Conservation (phyloP, 2,797 vertebrate genomes). For the Oryzias sinensis region DNA sequence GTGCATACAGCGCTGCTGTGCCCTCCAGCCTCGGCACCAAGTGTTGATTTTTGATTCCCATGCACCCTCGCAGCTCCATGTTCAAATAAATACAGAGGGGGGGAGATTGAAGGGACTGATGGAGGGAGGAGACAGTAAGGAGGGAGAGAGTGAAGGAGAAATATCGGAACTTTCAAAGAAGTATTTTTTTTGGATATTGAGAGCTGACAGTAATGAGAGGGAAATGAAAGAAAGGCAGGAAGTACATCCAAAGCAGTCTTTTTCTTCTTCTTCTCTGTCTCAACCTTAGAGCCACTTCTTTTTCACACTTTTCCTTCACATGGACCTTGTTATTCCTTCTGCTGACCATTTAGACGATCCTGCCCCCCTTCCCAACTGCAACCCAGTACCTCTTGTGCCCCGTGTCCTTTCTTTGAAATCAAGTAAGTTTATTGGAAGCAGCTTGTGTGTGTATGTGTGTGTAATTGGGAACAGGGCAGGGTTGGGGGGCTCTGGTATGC, state of each 20-base stretch:
- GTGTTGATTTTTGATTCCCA: conserved; percentile 68
- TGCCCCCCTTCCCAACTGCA: conserved; percentile 47
- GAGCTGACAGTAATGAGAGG: conserved; percentile 9
- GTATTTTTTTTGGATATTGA: conserved; percentile 19
- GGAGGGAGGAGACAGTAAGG: conserved; percentile 7
- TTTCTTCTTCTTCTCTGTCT: not conserved
- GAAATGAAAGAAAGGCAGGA: conserved; percentile 20
- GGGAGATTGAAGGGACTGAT: conserved; percentile 16
- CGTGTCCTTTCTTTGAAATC: conserved; percentile 60
- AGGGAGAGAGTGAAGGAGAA: conserved; percentile 26
- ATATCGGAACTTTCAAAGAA: conserved; percentile 21
- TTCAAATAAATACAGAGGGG: conserved; percentile 69
- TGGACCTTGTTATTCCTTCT: conserved; percentile 78
- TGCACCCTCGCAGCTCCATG: conserved; percentile 26
- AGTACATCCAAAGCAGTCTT: conserved; percentile 38
- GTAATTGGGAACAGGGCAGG: conserved; percentile 68
- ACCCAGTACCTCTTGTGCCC: conserved; percentile 31
- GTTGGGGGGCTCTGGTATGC: conserved; percentile 71
- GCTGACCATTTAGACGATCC: conserved; percentile 71
- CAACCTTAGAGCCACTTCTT: conserved; percentile 6
- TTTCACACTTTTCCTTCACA: conserved; percentile 68
- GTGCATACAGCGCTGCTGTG: conserved; percentile 11
- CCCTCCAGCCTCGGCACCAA: conserved; percentile 34
- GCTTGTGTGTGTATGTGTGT: conserved; percentile 43
- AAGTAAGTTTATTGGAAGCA: conserved; percentile 77